Conservation (phyloP, 2,113 vertebrate genomes). For the Xenopus borealis region DNA sequence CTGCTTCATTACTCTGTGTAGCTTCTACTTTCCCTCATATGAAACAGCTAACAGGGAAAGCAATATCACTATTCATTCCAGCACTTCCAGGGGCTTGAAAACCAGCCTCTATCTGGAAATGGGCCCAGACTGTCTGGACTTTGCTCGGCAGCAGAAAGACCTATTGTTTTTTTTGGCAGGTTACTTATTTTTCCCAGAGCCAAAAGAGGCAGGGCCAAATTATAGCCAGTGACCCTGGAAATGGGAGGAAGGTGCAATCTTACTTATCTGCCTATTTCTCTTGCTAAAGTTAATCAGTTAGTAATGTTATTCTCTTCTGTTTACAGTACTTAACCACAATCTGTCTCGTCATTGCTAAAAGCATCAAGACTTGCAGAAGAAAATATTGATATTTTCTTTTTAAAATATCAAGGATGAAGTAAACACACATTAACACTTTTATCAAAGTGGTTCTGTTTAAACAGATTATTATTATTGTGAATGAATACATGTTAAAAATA, state of each 20-base stretch:
- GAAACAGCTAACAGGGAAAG: conserved; percentile 53
- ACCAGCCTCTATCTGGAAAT: conserved; percentile 63
- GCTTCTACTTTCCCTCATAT: conserved; percentile 54
- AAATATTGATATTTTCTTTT: too few species aligned
- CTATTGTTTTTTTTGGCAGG: conserved; percentile 73
- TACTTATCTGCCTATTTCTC: conserved; percentile 56
- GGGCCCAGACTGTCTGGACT: conserved; percentile 72
- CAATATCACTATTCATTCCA: conserved; percentile 52
- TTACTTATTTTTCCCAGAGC: conserved; percentile 69
- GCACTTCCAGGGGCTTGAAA: conserved; percentile 58
- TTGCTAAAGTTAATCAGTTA: conserved; percentile 49
- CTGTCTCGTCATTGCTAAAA: conserved; percentile 6
- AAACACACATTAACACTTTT: too few species aligned
- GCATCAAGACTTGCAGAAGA: neutral
- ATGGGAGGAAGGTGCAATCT: conserved; percentile 66
- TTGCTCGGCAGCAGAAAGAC: conserved; percentile 69
- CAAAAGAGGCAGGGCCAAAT: conserved; percentile 63
- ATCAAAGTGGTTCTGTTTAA: too few species aligned
- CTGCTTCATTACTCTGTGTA: conserved; percentile 61
- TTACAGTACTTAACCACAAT: conserved; percentile 4
- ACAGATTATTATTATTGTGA: too few species aligned
- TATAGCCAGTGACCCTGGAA: conserved; percentile 66
- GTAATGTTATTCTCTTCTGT: conserved; percentile 22
- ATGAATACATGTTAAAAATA: too few species aligned
- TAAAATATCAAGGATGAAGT: too few species aligned